Evolutionary conservation across 2,113 vertebrate species (phyloP).

Genomic region (Willisornis vidua): DNA sequence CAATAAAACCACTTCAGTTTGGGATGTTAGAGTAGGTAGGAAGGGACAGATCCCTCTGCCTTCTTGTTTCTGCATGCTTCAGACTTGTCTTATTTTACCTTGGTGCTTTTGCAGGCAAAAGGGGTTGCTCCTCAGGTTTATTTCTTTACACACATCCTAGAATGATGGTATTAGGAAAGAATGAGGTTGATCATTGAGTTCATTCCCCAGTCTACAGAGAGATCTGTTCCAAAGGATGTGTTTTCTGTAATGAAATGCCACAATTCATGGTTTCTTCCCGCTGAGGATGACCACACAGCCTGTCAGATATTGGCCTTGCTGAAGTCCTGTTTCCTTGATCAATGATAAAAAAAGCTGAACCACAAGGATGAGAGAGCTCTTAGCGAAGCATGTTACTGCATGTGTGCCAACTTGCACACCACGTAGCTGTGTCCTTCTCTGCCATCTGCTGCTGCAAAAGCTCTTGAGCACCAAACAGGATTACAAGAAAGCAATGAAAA

Average conservation of each 20-base stretch:
- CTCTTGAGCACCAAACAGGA: not conserved
- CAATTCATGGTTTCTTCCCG: not conserved
- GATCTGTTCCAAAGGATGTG: not conserved
- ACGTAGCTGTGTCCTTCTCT: fast-evolving
- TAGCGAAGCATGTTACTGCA: not conserved
- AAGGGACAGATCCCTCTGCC: not conserved
- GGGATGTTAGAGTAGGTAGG: fast-evolving
- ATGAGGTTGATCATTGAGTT: not conserved
- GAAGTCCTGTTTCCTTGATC: not conserved
- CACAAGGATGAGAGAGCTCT: not conserved
- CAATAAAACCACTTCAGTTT: not conserved
- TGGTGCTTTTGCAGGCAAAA: not conserved
- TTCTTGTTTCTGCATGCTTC: not conserved
- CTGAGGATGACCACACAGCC: not conserved
- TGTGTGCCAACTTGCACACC: fast-evolving
- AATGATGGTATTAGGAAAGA: not conserved
- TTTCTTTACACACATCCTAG: not conserved
- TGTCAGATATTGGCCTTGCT: not conserved
- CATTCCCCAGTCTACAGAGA: not conserved
- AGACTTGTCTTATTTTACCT: not conserved
- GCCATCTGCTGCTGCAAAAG: not conserved
- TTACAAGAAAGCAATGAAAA: not conserved
- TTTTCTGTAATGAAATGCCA: not conserved
- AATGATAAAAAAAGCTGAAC: not conserved
- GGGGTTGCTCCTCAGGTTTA: not conserved